Base-by-base conservation (phyloP, 2,113 vertebrate species). In the Rallus limicola region DNA sequence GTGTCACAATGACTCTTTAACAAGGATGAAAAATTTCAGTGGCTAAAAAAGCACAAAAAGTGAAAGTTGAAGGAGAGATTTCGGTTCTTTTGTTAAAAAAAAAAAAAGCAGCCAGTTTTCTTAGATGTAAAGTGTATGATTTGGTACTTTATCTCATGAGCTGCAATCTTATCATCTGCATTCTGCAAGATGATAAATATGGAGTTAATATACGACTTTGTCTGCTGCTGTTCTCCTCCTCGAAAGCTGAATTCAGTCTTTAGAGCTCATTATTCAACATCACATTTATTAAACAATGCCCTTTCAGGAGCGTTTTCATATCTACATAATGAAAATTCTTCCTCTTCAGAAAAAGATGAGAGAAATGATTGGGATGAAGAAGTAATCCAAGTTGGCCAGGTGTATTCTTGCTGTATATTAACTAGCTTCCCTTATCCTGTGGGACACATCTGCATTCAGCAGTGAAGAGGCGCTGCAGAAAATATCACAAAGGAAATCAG, bases 221-320 rank as follows among this genome's bases (percentile, higher is more conserved):
- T 97, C 96, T 97, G 44, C 59, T 71, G 92, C 96, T 88, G 85
- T 92, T 96, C 87, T 89, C 62, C 79, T 90, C 81, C 91, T 97
- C 21, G 15, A 97, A 94, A 94, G 91, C 93, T 97, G 96, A 95
- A 97, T 97, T 96, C 82, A n/a, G 89, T 94, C 93, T 62, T 97
- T 95, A 97, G 95, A 94, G 95, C 87, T 97, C 96, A 96, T 96
- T 97, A 97, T 96, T 96, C 95, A 69, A 82, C 93, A 90, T 33
- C 80, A 89, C 95, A 95, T 93, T 82, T 95, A 96, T 96, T 97
- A 97, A 95, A 96, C 96, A 97, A 97, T 97, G 85, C 82, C 92
- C 92, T 97, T 97, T 96, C 93, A 97, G 95, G 63, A 72, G 92
- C 36, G 33, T 97, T 97, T 96, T 95, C 95, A 96, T 87, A 94